Percentiles rank a stretch among this genome's conserved stretches.
phyloP scores from a whole-genome alignment of 2,113 vertebrate genomes.

The Elachura formosa region DNA sequence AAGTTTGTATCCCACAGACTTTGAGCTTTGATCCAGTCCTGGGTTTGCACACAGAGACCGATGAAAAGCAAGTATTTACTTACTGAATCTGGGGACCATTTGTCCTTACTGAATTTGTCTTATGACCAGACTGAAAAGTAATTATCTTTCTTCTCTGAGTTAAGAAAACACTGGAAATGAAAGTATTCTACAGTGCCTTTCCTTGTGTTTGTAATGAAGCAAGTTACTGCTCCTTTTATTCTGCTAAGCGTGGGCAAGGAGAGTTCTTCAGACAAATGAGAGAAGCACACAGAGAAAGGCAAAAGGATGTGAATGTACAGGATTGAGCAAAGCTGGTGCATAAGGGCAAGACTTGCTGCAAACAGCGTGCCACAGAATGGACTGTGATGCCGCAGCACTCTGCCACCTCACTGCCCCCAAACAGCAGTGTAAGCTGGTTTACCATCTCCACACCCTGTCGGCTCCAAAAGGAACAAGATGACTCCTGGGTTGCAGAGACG shows the following conservation, averaged over 20 bases:
- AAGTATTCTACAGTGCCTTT: neutral
- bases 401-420: neutral
- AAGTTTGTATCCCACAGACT: neutral
- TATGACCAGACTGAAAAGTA: neutral
- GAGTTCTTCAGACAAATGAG: neutral
- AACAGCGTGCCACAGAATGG: accelerated
- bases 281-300: neutral
- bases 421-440: neutral
- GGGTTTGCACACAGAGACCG: neutral
- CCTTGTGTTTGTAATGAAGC: neutral
- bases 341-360: neutral
- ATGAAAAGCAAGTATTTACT: neutral
- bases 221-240: neutral
- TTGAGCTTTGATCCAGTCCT: neutral
- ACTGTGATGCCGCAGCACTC: neutral
- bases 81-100: neutral
- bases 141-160: neutral
- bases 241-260: neutral
- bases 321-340: neutral
- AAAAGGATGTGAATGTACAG: neutral
- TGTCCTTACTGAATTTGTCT: neutral
- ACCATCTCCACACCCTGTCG: neutral
- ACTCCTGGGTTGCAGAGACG: neutral
- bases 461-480: neutral
- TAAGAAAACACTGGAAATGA: neutral